Percentiles rank a stretch among this genome's conserved stretches.
phyloP scores from a whole-genome alignment of 1,140 invertebrate species.

The Panulirus ornatus region DNA sequence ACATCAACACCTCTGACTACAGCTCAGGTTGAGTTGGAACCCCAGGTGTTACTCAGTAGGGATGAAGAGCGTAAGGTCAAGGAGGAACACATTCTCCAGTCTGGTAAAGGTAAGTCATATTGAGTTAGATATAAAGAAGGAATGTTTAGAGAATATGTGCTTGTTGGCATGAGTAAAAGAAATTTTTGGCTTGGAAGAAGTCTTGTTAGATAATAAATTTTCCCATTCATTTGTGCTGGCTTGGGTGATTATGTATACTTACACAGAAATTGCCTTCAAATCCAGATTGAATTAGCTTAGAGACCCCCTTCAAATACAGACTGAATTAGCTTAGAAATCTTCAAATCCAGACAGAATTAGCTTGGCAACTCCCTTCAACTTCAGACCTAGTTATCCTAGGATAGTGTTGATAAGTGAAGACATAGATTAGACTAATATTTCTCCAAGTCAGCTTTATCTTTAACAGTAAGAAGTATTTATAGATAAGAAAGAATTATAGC shows the following conservation, averaged over 20 bases:
- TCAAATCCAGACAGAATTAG: too few species aligned
- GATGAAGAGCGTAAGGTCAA: slow-evolving; percentile 53
- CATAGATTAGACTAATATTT: too few species aligned
- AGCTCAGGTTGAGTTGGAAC: background rate
- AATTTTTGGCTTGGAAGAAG: background rate
- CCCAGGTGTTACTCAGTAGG: slow-evolving; percentile 15
- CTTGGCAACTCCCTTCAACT: too few species aligned
- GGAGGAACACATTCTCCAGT: slow-evolving; percentile 39
- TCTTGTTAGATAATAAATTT: background rate
- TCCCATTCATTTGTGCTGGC: background rate
- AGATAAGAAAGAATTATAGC: background rate
- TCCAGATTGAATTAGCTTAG: background rate
- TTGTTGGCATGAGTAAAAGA: background rate
- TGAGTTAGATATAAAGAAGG: background rate
- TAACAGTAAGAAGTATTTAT: too few species aligned
- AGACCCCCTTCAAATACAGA: too few species aligned
- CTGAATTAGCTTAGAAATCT: too few species aligned
- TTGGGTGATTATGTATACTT: background rate
- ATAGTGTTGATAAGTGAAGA: too few species aligned
- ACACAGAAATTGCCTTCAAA: background rate
- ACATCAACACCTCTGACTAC: slow-evolving; percentile 32
- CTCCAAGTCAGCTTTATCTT: too few species aligned
- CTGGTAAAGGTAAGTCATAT: slow-evolving; percentile 44
- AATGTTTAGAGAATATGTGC: background rate
- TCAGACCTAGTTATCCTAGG: too few species aligned